Percentiles rank a stretch among this genome's conserved stretches.
Evolutionary conservation across 2,888 invertebrate species (phyloP).

Genomic region (Drosophila vallismaia): DNA sequence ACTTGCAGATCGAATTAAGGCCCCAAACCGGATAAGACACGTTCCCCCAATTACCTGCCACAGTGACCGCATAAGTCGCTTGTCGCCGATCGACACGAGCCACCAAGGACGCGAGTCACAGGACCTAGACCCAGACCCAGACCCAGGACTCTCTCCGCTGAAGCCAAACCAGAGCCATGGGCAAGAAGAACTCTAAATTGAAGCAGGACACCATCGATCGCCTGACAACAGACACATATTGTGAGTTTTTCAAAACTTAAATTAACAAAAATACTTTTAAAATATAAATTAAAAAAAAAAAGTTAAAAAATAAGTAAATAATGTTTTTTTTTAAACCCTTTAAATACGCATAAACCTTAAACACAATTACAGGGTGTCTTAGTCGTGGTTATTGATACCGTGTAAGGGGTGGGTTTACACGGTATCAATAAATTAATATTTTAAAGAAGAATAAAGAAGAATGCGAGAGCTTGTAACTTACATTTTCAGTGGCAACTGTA

Average conservation of each 20-base stretch:
- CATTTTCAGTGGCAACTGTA: neutral
- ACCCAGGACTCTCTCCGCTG: neutral
- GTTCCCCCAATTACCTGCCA: conserved; percentile 67
- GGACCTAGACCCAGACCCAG: neutral
- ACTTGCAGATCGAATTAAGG: conserved; percentile 60
- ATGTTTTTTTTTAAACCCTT: too few relatives aligned
- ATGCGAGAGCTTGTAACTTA: neutral
- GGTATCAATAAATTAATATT: too few relatives aligned
- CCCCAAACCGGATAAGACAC: conserved; percentile 68
- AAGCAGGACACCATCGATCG: conserved; percentile 97
- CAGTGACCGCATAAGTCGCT: conserved; percentile 25
- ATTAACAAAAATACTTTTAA: too few relatives aligned
- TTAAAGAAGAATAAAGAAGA: neutral
- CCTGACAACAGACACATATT: conserved; percentile 96
- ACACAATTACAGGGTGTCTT: too few relatives aligned
- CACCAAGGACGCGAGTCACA: neutral
- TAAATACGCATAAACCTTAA: neutral
- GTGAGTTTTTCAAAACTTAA: conserved; percentile 86
- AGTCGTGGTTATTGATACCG: neutral
- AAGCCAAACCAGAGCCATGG: conserved; percentile 87
- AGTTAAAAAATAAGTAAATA: neutral
- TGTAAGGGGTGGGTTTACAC: too few relatives aligned
- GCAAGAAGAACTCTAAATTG: conserved; percentile 97
- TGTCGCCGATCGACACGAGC: neutral
- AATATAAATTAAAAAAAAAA: neutral